Conservation (phyloP, 2,888 invertebrate genomes). For the Helicoverpa assulta region DNA sequence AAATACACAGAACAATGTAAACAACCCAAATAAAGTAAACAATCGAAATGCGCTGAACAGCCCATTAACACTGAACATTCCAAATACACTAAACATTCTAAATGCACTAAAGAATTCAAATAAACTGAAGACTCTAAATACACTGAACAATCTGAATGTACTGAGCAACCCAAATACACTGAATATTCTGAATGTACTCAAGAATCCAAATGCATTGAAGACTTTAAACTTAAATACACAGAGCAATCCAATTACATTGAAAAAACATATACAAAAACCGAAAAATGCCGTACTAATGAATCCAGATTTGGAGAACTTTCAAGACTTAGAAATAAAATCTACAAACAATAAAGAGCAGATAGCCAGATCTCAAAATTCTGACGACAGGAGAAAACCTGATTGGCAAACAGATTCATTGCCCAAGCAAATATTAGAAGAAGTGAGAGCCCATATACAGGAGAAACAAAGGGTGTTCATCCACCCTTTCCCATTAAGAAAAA, state of each 20-base stretch:
- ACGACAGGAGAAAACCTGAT: constrained; percentile 56
- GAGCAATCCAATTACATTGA: constrained; percentile 16
- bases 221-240: no score
- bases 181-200: no score
- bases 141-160: no score
- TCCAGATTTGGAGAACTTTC: constrained; percentile 58
- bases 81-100: no score
- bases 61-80: no score
- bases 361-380: neutral
- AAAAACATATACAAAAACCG: constrained; percentile 13
- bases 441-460: constrained; percentile 75
- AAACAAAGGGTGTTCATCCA: constrained; percentile 71
- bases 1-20: no score
- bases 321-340: constrained; percentile 43
- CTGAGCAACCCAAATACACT: no score
- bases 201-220: no score
- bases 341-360: constrained; percentile 26
- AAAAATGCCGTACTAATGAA: constrained; percentile 53
- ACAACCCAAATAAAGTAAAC: no score
- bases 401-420: constrained; percentile 82
- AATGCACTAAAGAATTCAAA: no score
- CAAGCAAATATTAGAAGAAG: constrained; percentile 74
- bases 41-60: no score
- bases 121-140: no score
- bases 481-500: constrained; percentile 75